Base-by-base conservation (phyloP, 2,113 vertebrate genomes). In the Thryonomys swinderianus region DNA sequence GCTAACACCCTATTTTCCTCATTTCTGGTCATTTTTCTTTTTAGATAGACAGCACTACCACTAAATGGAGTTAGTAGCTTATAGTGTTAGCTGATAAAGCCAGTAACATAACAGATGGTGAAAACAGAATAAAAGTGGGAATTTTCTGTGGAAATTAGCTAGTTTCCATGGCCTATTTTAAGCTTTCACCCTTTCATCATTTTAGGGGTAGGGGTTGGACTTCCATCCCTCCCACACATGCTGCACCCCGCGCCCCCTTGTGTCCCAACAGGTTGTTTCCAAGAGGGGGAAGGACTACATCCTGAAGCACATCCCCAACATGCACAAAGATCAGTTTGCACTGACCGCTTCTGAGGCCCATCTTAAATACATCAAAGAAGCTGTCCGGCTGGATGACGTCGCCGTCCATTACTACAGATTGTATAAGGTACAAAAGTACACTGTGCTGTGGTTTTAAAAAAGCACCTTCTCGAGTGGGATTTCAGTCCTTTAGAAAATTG, bases 271-370 rank as follows among this genome's bases (percentile, higher is more conserved):
- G 99, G 99, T 99, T 96, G 99, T 99, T n/a, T 98, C 99, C 5
- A 99, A 99, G 98, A 98, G 99, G 45, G 99, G 99, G 81, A 99
- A 99, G 55, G 99, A 99, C 45, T 99, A 99, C 97, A 99, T 99
- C 98, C 98, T 99, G 97, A 99, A 99, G 96, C 99, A 99, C 69
- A 99, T 99, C 88, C 99, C 99, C 0, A 99, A 99, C 98, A 99
- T 99, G 99, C 99, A 99, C 99, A 99, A 99, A 82, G 99, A 99
- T 96, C 99, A 99, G 98, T 99, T 99, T 79, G 99, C 99, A n/a
- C 99, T 99, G 97, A 99, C 99, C 0, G 99, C 99, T 48, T 99
- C 99, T 0, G 99, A 99, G 97, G 99, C 99, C 1, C 99, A 99
- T 42, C 99, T 99, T 42, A 99, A 99, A 85, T 99, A 99, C 98